Conservation (phyloP, 1,140 invertebrate species). For the Chironomus striatipennis region DNA sequence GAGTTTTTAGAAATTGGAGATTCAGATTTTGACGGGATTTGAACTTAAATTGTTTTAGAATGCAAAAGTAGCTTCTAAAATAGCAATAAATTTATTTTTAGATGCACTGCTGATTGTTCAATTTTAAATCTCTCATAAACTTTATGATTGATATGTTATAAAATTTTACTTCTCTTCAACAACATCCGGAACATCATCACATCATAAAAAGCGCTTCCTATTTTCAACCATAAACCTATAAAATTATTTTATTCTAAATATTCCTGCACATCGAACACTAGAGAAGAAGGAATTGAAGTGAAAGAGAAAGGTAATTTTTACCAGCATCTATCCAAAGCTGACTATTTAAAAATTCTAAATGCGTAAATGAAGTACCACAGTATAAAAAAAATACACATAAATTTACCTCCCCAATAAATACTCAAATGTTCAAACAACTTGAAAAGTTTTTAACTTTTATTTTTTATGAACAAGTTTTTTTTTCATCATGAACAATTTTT, state of each 20-base stretch:
- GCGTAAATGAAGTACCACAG: background rate
- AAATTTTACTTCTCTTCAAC: no score
- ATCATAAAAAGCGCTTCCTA: background rate
- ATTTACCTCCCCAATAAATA: slow-evolving; percentile 16
- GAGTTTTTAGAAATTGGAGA: no score
- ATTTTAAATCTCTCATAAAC: no score
- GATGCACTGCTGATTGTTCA: no score
- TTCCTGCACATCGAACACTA: background rate
- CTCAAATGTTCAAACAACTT: slow-evolving; percentile 4
- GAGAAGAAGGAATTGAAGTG: background rate
- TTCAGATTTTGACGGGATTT: no score
- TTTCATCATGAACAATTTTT: slow-evolving; percentile 15
- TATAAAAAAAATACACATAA: slow-evolving; percentile 21
- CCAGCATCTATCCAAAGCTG: background rate
- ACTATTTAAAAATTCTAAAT: slow-evolving; percentile 19
- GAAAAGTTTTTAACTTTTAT: slow-evolving; percentile 18
- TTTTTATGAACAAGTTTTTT: slow-evolving; percentile 20
- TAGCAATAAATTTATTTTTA: no score
- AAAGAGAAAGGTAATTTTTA: slow-evolving; percentile 11
- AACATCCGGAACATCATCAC: no score
- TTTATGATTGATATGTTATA: no score
- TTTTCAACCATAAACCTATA: background rate
- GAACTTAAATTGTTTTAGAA: no score
- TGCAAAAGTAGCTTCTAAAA: no score
- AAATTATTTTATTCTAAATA: background rate